Conservation (phyloP, 2,888 invertebrate genomes). For the Campaea margaritaria region DNA sequence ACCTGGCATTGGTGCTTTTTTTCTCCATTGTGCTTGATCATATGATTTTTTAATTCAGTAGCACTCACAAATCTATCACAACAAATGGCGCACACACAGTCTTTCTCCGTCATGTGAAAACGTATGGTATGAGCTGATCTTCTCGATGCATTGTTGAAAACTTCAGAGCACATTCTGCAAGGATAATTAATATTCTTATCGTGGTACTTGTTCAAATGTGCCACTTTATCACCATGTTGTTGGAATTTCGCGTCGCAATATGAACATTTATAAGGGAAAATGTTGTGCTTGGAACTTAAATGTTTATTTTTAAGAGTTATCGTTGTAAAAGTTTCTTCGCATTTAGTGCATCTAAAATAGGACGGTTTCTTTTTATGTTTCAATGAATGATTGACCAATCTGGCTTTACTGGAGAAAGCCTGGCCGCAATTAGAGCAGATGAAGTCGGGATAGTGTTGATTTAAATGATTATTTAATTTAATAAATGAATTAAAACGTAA, state of each 20-base stretch:
- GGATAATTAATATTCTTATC: constrained; percentile 62
- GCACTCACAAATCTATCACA: constrained; percentile 63
- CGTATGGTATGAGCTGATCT: constrained; percentile 47
- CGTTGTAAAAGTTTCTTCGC: constrained; percentile 50
- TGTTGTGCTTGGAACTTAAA: constrained; percentile 54
- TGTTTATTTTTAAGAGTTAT: constrained; percentile 43
- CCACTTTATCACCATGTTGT: constrained; percentile 52
- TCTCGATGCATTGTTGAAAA: constrained; percentile 53
- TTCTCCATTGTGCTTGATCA: constrained; percentile 60
- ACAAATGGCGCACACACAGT: constrained; percentile 64
- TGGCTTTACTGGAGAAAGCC: constrained; percentile 34
- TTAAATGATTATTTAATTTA: constrained; percentile 70
- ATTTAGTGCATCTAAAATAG: constrained; percentile 38
- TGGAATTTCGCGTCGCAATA: constrained; percentile 53
- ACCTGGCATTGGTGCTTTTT: constrained; percentile 61
- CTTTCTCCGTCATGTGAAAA: constrained; percentile 65
- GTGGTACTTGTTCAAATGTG: constrained; percentile 36
- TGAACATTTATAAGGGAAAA: constrained; percentile 46
- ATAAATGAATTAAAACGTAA: constrained; percentile 64
- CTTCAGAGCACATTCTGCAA: constrained; percentile 67
- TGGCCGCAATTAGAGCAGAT: constrained; percentile 74
- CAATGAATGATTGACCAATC: constrained; percentile 1
- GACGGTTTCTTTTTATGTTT: constrained; percentile 7
- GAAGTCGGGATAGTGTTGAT: constrained; percentile 69
- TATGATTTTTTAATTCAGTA: constrained; percentile 56